Evolutionary conservation across 2,888 invertebrate genomes (phyloP).

Genomic region (Acleris sparsana): DNA sequence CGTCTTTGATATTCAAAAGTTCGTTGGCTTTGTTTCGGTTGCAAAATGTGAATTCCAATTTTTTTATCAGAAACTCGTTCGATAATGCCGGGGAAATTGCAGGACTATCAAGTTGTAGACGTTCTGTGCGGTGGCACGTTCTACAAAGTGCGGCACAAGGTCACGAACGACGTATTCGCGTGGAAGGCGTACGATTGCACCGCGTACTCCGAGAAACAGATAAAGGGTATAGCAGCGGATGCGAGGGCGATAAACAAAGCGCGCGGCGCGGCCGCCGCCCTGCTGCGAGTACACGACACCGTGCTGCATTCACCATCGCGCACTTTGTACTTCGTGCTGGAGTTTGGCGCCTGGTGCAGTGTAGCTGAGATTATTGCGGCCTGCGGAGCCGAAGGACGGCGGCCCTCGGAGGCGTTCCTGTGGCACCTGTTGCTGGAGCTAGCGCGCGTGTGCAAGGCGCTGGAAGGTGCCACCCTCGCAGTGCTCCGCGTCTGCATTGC

Average conservation of each 20-base stretch:
- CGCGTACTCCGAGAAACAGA: conserved; percentile 69
- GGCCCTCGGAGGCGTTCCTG: conserved; percentile 68
- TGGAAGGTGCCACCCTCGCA: conserved; percentile 57
- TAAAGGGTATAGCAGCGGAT: conserved; percentile 72
- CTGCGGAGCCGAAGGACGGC: conserved; percentile 59
- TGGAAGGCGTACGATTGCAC: conserved; percentile 80
- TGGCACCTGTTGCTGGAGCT: conserved; percentile 73
- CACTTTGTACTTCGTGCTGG: conserved; percentile 77
- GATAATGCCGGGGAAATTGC: conserved; percentile 72
- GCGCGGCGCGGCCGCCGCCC: conserved; percentile 60
- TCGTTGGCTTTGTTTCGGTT: conserved; percentile 70
- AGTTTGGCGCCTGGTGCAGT: conserved; percentile 70
- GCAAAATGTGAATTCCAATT: conserved; percentile 66
- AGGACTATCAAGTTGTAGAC: conserved; percentile 79
- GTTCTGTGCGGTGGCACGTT: conserved; percentile 76
- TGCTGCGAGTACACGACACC: conserved; percentile 74
- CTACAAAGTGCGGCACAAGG: conserved; percentile 81
- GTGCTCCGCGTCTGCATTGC: conserved; percentile 64
- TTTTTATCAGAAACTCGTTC: conserved; percentile 40
- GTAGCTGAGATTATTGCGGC: conserved; percentile 62
- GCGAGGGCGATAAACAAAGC: conserved; percentile 71
- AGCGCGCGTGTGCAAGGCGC: conserved; percentile 60
- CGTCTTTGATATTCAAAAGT: conserved; percentile 64
- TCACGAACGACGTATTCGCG: conserved; percentile 77
- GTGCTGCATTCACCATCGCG: conserved; percentile 75